Evolutionary conservation across 2,888 invertebrate species (phyloP).

Genomic region (Synanthedon myopaeformis): DNA sequence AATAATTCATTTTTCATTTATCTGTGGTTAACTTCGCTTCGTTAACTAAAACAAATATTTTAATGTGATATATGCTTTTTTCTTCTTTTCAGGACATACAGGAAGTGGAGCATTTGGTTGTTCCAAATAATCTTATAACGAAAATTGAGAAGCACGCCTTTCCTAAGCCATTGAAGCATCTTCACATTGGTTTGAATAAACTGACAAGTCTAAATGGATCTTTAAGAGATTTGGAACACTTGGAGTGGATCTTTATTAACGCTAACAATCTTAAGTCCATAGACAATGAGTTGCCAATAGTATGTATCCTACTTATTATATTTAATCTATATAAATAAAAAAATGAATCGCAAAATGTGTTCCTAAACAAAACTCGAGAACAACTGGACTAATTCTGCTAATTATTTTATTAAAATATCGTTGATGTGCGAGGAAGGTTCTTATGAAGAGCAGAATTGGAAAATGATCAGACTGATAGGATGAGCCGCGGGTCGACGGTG

Average conservation of each 20-base stretch:
- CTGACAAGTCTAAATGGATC: conserved; percentile 81
- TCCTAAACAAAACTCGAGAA: too few species aligned
- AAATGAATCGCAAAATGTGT: too few species aligned
- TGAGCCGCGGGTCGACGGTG: too few species aligned
- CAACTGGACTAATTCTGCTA: too few species aligned
- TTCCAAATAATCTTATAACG: conserved; percentile 81
- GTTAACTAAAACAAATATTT: not conserved
- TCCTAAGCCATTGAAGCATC: conserved; percentile 75
- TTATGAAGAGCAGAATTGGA: too few species aligned
- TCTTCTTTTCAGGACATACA: conserved; percentile 44
- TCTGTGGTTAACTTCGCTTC: too few species aligned
- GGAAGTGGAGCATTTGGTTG: conserved; percentile 75
- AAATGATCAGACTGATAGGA: too few species aligned
- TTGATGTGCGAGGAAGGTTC: too few species aligned
- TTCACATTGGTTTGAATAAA: conserved; percentile 82
- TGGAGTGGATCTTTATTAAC: conserved; percentile 85
- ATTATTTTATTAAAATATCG: too few species aligned
- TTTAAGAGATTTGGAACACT: conserved; percentile 76
- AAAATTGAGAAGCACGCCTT: conserved; percentile 79
- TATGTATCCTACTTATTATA: conserved; percentile 29
- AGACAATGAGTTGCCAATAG: conserved; percentile 80
- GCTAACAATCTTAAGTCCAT: conserved; percentile 79
- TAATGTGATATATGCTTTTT: not conserved
- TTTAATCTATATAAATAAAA: too few species aligned
- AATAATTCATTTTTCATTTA: too few species aligned